Base-by-base conservation (phyloP, 1,140 invertebrate genomes). In the Drosophila carrolli region DNA sequence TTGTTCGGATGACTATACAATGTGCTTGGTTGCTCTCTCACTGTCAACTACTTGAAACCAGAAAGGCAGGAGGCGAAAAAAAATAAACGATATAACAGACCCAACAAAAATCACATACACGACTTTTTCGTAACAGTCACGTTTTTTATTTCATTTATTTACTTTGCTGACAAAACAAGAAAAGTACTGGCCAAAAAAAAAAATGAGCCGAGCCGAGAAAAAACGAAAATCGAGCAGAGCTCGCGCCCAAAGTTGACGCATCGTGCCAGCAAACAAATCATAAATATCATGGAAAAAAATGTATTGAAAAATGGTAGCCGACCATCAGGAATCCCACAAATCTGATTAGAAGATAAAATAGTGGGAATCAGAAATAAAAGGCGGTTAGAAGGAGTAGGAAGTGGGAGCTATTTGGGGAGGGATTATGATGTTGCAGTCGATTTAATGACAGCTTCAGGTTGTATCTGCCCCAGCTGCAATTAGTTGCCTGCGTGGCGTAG, bases 401-500 rank as follows among this genome's bases (percentile, higher is more conserved):
- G 43, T 74, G 54, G 40, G 53, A 44, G 55, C 37, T n/a, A 61
- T 51, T 74, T 54, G 53, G 46, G 47, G 44, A 54, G 67, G 72
- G 79, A 89, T 88, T 88, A 88, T 88, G 84, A 89, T 83, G 83
- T 88, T 89, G 83, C 48, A 90, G 37, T 58, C 51, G 66, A 90
- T 71, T 89, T 89, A 89, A 89, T 89, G 80, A 89, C 85, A 84
- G 84, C 85, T 84, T 67, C 80, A 73, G 88, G 80, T 84, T 80
- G 41, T 75, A 57, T 57, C 58, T 40, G 48, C 56, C 50, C 29
- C 59, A 11, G 38, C 50, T 66, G 41, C 62, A 61, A 41, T 75
- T 50, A 63, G 72, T 75, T 75, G 67, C 61, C 58, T 66, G 27
- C 44, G 14, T 53, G 53, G 65, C 55, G 56, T 63, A 48, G 58